Percentiles rank a stretch among this genome's conserved stretches.
Conservation (phyloP, 2,797 vertebrate genomes). For the Silurus lanzhouensis region DNA sequence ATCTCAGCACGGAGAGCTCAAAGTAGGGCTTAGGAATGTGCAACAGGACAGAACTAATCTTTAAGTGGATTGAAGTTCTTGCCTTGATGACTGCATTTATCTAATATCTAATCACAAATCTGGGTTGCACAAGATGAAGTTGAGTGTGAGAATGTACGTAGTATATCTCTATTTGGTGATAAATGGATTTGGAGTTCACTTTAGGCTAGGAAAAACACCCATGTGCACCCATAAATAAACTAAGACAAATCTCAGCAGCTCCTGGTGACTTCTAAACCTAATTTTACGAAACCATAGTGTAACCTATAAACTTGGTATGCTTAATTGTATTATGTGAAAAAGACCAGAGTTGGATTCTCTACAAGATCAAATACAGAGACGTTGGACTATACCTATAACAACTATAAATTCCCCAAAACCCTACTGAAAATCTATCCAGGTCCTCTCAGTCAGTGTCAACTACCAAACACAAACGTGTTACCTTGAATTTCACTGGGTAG, state of each 20-base stretch:
- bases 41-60: conserved; percentile 63
- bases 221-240: conserved; percentile 56
- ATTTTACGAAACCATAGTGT: neutral
- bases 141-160: conserved; percentile 44
- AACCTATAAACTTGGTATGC: conserved; percentile 52
- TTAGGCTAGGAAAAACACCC: conserved; percentile 59
- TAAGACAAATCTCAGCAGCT: conserved; percentile 46
- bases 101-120: conserved; percentile 69
- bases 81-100: conserved; percentile 60
- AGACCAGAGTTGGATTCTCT: conserved; percentile 44
- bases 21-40: conserved; percentile 52
- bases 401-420: conserved; percentile 36
- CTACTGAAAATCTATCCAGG: conserved; percentile 8
- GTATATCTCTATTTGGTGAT: conserved; percentile 57
- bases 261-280: conserved; percentile 3
- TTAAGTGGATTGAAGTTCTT: conserved; percentile 56
- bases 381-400: conserved; percentile 6
- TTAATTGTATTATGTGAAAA: conserved; percentile 15
- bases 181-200: conserved; percentile 53
- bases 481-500: conserved; percentile 44
- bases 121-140: conserved; percentile 52
- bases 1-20: conserved; percentile 54
- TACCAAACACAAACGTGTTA: conserved; percentile 47
- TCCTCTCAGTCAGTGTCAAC: conserved; percentile 37
- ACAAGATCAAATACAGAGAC: conserved; percentile 49